Evolutionary conservation across 2,797 vertebrate species (phyloP), one percentile per base, ranked within the genome.

Genomic region (Aldrovandia affinis): DNA sequence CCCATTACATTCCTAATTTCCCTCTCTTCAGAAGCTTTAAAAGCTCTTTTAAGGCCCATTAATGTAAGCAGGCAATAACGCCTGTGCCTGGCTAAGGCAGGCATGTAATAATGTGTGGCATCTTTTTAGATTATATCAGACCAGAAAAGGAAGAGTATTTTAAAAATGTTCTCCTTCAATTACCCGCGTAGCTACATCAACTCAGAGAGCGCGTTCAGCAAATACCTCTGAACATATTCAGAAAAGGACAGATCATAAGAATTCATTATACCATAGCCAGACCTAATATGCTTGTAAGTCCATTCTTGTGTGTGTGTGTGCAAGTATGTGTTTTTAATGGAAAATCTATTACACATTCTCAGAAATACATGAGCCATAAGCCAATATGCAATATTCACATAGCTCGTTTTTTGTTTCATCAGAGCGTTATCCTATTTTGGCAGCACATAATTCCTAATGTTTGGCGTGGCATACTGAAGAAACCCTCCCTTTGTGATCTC

Each of bases 11-110:
- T 91, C 92, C 93, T 90, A 91, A 93, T 94, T 89, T 91, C 93
- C 93, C 92, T 93, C 92, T 92, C 91, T 91, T 92, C 92, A 91
- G 87, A 88, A 83, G 86, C 89, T 87, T 87, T 90, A 90, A 90
- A 90, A 90, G 89, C 87, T 89, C 91, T 92, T 91, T 92, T 91
- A 94, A 92, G 88, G 89, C 82, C 89, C 86, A 87, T 85, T 89
- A 86, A 90, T 86, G 86, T 87, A 65, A 52, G 79, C 86, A 83
- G 89, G 80, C 61, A 85, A 82, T 85, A 86, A 85, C 83, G 73
- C 44, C 84, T 91, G 89, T 88, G 88, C 86, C 77, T 86, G n/a
- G 82, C 87, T 82, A 88, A 90, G 86, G 84, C 85, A 88, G 86
- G 87, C 85, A 88, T 85, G 65, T 85, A 84, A 85, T 89, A 88